phyloP scores from a whole-genome alignment of 2,888 invertebrate genomes.

The Hypsopygia costalis region DNA sequence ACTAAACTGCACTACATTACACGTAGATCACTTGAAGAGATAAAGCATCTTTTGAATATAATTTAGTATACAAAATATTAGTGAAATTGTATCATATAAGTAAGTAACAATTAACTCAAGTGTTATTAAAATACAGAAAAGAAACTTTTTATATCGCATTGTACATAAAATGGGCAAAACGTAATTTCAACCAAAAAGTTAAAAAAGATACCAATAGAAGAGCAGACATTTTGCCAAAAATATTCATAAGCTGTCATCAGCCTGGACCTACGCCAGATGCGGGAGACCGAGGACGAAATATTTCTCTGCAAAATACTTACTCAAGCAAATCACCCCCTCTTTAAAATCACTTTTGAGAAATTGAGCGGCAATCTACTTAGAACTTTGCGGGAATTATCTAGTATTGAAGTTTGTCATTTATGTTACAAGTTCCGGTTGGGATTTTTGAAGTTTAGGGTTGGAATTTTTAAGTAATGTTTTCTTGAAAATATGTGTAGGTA shows the following conservation, averaged over 20 bases:
- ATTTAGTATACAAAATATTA: too few species aligned
- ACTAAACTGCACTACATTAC: too few species aligned
- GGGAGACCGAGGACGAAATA: constrained; percentile 73
- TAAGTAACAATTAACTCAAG: too few species aligned
- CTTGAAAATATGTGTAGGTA: too few species aligned
- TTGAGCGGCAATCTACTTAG: constrained; percentile 53
- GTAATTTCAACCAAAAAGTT: constrained; percentile 53
- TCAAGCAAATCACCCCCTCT: constrained; percentile 68
- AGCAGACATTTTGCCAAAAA: constrained; percentile 71
- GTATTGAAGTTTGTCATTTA: constrained; percentile 24
- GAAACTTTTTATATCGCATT: constrained; percentile 4
- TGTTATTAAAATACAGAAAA: too few species aligned
- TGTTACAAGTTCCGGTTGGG: not conserved
- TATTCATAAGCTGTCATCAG: constrained; percentile 80
- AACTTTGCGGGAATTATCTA: constrained; percentile 41
- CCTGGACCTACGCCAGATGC: constrained; percentile 77
- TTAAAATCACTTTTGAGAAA: constrained; percentile 71
- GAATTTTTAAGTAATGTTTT: too few species aligned
- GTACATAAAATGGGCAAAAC: constrained; percentile 2
- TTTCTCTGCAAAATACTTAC: constrained; percentile 74
- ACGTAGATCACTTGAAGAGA: too few species aligned
- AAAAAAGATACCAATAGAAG: constrained; percentile 58
- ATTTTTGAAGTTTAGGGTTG: constrained; percentile 1
- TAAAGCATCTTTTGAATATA: too few species aligned
- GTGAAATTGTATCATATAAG: too few species aligned